phyloP scores from a whole-genome alignment of 2,888 invertebrate genomes.

The Pseudolycoriella hygida region DNA sequence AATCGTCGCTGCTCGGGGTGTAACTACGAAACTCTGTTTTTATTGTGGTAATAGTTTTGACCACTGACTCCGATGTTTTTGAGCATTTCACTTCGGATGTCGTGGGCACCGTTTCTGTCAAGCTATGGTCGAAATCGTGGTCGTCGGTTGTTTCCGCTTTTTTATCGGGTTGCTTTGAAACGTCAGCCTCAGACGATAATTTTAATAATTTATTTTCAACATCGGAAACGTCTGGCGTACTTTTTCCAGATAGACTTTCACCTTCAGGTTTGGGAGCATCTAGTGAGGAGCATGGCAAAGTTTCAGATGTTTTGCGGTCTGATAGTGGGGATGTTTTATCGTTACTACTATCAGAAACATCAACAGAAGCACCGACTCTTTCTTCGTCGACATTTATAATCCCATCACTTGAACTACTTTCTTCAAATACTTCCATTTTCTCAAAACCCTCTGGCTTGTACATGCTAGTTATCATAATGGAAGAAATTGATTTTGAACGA shows the following conservation, averaged over 20 bases:
- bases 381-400: conserved; percentile 9
- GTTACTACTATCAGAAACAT: too few relatives aligned
- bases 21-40: conserved; percentile 39
- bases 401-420: conserved; percentile 11
- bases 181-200: not conserved
- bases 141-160: conserved; percentile 11
- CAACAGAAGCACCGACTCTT: too few relatives aligned
- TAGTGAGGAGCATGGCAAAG: not conserved
- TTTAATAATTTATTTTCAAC: not conserved
- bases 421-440: conserved; percentile 16
- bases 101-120: not conserved
- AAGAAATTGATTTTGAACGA: conserved; percentile 28
- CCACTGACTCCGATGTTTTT: conserved; percentile 10
- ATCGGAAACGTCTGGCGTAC: conserved; percentile 8
- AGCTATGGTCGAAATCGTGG: conserved; percentile 37
- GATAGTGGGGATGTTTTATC: not conserved
- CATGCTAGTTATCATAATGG: conserved; percentile 29
- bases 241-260: conserved; percentile 6
- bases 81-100: conserved; percentile 1
- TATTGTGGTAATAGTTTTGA: conserved; percentile 27
- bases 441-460: conserved; percentile 23
- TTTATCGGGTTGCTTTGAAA: not conserved
- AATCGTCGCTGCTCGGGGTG: conserved; percentile 45
- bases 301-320: not conserved
- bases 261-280: conserved; percentile 3